Conservation (phyloP, 2,888 invertebrate species). For the Aphodius sticticus region DNA sequence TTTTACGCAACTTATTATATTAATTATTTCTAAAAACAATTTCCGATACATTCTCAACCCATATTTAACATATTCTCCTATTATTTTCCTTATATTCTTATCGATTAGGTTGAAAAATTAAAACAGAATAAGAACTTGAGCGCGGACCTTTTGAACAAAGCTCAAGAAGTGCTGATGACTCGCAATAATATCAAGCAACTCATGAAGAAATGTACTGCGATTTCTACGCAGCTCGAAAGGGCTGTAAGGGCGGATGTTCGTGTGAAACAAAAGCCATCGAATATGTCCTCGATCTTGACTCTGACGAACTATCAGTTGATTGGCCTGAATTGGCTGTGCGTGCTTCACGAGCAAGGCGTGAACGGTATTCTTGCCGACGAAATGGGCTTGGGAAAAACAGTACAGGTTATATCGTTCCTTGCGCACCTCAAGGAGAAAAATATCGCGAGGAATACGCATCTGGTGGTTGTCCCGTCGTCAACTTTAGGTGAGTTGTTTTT, state of each 20-base stretch:
- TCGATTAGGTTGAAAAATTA: conserved; percentile 70
- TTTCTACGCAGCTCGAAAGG: conserved; percentile 81
- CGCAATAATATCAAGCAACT: conserved; percentile 79
- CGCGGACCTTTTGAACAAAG: conserved; percentile 81
- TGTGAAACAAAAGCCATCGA: conserved; percentile 77
- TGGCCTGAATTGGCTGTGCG: conserved; percentile 91
- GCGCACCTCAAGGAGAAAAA: conserved; percentile 86
- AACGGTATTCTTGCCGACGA: conserved; percentile 97
- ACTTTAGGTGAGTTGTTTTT: conserved; percentile 74
- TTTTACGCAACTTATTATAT: no score
- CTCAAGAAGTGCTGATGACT: conserved; percentile 73
- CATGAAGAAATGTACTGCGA: conserved; percentile 85
- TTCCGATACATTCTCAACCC: no score
- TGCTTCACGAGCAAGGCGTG: conserved; percentile 87
- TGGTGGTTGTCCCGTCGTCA: conserved; percentile 96
- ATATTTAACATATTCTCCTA: no score
- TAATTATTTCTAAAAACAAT: no score
- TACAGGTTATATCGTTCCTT: conserved; percentile 92
- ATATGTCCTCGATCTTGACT: conserved; percentile 73
- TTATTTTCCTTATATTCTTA: neutral
- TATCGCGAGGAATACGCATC: conserved; percentile 79
- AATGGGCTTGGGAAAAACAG: conserved; percentile 95
- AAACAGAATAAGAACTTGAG: conserved; percentile 74
- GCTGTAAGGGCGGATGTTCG: conserved; percentile 81
- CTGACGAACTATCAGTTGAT: conserved; percentile 88